Evolutionary conservation across 2,113 vertebrate genomes (phyloP).

Genomic region (Bothrops jararaca): DNA sequence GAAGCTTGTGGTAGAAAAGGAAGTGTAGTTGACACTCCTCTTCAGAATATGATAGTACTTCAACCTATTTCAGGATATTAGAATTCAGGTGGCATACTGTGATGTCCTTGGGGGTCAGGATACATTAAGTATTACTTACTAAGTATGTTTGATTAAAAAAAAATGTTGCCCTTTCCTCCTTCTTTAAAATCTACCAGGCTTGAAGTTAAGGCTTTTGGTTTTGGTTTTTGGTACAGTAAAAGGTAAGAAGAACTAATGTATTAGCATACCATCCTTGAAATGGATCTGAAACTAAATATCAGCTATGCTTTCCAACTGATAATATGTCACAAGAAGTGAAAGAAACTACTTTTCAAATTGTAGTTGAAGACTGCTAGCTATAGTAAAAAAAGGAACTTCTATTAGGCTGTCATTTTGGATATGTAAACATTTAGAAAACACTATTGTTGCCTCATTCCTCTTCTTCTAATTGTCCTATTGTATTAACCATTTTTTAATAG

Average conservation of each 20-base stretch:
- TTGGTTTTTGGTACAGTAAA: background rate
- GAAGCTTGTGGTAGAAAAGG: background rate
- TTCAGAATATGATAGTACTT: background rate
- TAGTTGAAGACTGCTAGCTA: background rate
- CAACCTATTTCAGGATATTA: background rate
- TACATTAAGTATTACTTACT: background rate
- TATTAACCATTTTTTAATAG: background rate
- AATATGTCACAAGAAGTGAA: background rate
- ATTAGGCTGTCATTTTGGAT: background rate
- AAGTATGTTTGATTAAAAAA: background rate
- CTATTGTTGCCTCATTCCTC: background rate
- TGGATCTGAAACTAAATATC: background rate
- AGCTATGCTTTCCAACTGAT: background rate
- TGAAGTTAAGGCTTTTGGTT: background rate
- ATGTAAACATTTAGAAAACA: background rate
- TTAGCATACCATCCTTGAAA: background rate
- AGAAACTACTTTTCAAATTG: background rate
- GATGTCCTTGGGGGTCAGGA: background rate
- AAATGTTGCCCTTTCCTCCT: background rate
- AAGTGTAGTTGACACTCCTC: background rate
- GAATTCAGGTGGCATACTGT: background rate
- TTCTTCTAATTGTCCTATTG: background rate
- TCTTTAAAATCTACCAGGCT: background rate
- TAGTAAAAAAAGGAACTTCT: background rate
- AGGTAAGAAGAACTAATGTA: background rate